phyloP scores from a whole-genome alignment of 1,140 invertebrate genomes.

The Cotesia vestalis region DNA sequence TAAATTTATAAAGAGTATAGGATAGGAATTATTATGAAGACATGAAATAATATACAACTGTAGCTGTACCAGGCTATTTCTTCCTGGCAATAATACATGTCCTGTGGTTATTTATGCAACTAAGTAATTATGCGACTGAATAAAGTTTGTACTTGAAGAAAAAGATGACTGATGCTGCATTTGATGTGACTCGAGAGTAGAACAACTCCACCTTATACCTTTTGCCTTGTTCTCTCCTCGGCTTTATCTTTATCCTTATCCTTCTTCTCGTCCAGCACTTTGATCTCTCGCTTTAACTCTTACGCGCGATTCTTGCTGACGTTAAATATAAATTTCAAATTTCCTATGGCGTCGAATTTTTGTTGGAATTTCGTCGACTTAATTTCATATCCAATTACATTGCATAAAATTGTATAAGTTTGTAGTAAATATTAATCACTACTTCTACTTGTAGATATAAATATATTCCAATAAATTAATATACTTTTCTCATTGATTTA shows the following conservation, averaged over 20 bases:
- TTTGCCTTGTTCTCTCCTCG: not conserved
- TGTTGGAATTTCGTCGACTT: slow-evolving; percentile 61
- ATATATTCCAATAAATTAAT: no score
- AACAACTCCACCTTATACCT: no score
- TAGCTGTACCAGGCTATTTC: slow-evolving; percentile 17
- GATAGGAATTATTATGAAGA: slow-evolving; percentile 12
- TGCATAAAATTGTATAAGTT: slow-evolving; percentile 45
- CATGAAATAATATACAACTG: slow-evolving; percentile 26
- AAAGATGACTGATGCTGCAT: slow-evolving; percentile 59
- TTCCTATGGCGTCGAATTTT: slow-evolving; percentile 49
- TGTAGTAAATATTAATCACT: not conserved
- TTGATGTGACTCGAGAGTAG: slow-evolving; percentile 16
- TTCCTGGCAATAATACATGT: slow-evolving; percentile 8
- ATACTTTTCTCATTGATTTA: no score
- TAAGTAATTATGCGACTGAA: slow-evolving; percentile 17
- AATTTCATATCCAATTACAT: slow-evolving; percentile 66
- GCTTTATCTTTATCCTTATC: not conserved
- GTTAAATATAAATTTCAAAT: slow-evolving; percentile 66
- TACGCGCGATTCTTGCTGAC: slow-evolving; percentile 40
- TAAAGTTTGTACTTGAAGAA: slow-evolving; percentile 42
- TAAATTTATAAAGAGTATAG: slow-evolving; percentile 6
- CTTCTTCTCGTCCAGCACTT: no score
- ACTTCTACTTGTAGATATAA: not conserved
- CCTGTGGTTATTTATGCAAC: slow-evolving; percentile 12
- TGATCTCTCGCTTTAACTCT: slow-evolving; percentile 33